Conservation (phyloP, 2,113 vertebrate genomes). For the Propithecus coquereli region DNA sequence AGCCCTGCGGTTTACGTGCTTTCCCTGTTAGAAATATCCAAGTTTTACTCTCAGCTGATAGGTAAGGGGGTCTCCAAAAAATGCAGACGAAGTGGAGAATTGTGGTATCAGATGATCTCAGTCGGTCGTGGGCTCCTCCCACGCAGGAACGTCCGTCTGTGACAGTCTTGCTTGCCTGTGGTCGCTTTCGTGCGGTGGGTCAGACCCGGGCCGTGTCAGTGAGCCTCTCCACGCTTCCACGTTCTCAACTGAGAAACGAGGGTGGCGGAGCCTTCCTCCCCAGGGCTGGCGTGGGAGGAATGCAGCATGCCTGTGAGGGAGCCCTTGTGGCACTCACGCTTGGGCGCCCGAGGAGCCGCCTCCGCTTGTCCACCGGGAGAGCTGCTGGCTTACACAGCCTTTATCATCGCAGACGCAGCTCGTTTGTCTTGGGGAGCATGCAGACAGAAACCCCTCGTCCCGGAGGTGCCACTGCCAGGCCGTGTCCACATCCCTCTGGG, state of each 20-base stretch:
- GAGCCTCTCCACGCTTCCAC: neutral
- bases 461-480: fast-evolving
- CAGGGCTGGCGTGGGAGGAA: neutral
- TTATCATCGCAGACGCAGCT: neutral
- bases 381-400: too few relatives aligned
- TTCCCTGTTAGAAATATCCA: constrained; percentile 85
- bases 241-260: neutral
- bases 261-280: neutral
- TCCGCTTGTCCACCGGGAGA: too few relatives aligned
- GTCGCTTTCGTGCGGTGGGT: fast-evolving
- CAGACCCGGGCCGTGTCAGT: neutral
- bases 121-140: fast-evolving
- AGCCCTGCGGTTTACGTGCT: constrained; percentile 85
- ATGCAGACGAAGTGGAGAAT: fast-evolving
- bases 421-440: neutral
- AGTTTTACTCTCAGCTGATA: constrained; percentile 91
- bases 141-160: fast-evolving
- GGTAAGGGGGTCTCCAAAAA: constrained; percentile 78
- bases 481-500: neutral
- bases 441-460: neutral
- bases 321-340: neutral
- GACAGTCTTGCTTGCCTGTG: neutral
- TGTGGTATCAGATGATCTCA: fast-evolving
- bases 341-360: neutral
- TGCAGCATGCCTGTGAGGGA: neutral